Evolutionary conservation across 1,140 invertebrate genomes (phyloP).

Genomic region (Prorops nasuta): DNA sequence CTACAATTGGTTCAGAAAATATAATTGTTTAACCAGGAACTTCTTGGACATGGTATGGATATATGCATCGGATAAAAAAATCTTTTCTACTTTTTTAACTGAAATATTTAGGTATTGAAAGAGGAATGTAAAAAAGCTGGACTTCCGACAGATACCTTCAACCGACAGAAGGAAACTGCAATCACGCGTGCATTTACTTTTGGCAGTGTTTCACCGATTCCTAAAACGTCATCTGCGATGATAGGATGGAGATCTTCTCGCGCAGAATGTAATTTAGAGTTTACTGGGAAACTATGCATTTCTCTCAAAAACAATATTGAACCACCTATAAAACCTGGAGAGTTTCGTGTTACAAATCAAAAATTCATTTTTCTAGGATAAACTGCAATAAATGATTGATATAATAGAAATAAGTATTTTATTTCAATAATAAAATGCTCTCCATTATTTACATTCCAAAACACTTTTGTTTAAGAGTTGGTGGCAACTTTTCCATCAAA

Average conservation of each 20-base stretch:
- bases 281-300: constrained; percentile 42
- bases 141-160: constrained; percentile 26
- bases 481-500: constrained; percentile 63
- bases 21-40: constrained; percentile 35
- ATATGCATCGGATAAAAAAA: too few species aligned
- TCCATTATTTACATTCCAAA: constrained; percentile 56
- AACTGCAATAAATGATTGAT: too few species aligned
- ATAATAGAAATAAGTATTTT: too few species aligned
- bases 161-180: constrained; percentile 22
- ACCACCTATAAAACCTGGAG: constrained; percentile 19
- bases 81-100: too few species aligned
- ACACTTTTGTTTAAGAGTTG: constrained; percentile 61
- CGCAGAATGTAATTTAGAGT: constrained; percentile 45
- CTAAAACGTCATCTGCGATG: constrained; percentile 43
- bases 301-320: constrained; percentile 46
- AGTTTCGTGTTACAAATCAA: constrained; percentile 26
- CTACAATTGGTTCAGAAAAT: constrained; percentile 34
- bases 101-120: constrained; percentile 30
- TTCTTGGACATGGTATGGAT: constrained; percentile 40
- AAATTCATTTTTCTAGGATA: constrained; percentile 40
- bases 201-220: constrained; percentile 34
- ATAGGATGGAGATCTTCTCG: constrained; percentile 51
- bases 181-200: constrained; percentile 31
- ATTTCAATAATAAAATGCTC: background rate
- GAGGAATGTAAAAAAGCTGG: constrained; percentile 32